Evolutionary conservation across 2,797 vertebrate genomes (phyloP), one percentile per base, ranked within the genome.

Genomic region (Cichlasoma orientale): DNA sequence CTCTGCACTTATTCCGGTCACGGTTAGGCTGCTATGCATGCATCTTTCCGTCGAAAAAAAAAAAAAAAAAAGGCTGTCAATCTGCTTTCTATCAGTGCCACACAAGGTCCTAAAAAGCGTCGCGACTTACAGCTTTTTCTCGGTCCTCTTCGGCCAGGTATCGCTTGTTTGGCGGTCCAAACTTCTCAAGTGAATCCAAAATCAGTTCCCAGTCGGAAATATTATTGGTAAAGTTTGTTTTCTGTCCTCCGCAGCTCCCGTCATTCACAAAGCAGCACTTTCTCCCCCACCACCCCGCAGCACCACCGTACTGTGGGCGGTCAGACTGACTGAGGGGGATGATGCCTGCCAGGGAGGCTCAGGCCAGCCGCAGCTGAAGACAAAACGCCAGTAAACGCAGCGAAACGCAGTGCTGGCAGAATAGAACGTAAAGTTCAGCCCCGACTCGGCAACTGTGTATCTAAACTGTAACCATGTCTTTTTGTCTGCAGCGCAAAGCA

Each of bases 251-350:
- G 87, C 89, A 92, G 92, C 91, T 94, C 92, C 93, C 90, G 90
- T 92, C 89, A 94, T 92, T 93, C 90, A 94, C 94, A 94, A 95
- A 95, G 94, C 94, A 89, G 86, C 90, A 92, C 92, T 93, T 90
- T 92, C 93, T 91, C 89, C 83, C 73, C 6, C 78, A 71, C 85
- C 87, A 85, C 19, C 56, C 36, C 7, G 44, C 72, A 21, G 53
- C 72, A n/a, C 73, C 78, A 84, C 59, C 79, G 89, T 79, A 66
- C 89, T 91, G 93, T 94, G 92, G 93, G 93, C 93, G 93, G 92
- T 92, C 87, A 88, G 84, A 85, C 75, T 74, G 84, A 23, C 85
- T 72, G 87, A 88, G 90, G 86, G 88, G 87, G 90, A 58, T 78
- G 90, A 83, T 85, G 88, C 77, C 83, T 87, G 78, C 81, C 81